Percentiles rank a stretch among this genome's conserved stretches.
Evolutionary conservation across 1,140 invertebrate species (phyloP).

Genomic region (Homarus americanus): DNA sequence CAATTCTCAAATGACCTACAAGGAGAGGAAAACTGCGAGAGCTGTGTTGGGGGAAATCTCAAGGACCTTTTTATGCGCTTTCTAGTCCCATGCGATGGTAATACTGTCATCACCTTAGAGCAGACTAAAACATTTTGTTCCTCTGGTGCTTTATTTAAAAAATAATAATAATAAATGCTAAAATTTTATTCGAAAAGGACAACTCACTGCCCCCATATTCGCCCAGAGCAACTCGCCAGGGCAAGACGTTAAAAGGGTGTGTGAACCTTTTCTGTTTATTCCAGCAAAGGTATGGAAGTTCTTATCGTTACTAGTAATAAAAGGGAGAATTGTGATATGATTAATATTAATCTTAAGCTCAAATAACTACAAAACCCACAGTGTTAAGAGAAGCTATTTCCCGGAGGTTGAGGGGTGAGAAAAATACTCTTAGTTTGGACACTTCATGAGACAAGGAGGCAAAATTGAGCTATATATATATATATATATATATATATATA

Average conservation of each 20-base stretch:
- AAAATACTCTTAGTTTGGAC: conserved; percentile 36
- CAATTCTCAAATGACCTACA: no score
- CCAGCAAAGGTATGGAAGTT: conserved; percentile 19
- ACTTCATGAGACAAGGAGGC: conserved; percentile 57
- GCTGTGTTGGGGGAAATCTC: neutral
- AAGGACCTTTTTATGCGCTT: conserved; percentile 7
- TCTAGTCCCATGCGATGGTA: conserved; percentile 33
- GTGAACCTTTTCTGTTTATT: conserved; percentile 30
- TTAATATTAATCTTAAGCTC: conserved; percentile 63
- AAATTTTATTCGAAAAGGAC: conserved; percentile 9
- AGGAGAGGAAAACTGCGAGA: neutral
- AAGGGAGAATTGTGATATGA: conserved; percentile 55
- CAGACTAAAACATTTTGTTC: conserved; percentile 44
- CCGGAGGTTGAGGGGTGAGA: conserved; percentile 6
- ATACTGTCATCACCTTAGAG: conserved; percentile 37
- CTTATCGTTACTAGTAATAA: conserved; percentile 31
- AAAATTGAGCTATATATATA: conserved; percentile 14
- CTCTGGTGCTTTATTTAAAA: conserved; percentile 49
- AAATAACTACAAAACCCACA: conserved; percentile 49
- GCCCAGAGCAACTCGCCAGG: neutral
- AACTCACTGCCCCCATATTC: conserved; percentile 4
- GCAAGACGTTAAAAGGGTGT: neutral
- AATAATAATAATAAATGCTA: no score
- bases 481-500: conserved; percentile 23
- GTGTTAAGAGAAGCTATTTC: conserved; percentile 32